phyloP scores from a whole-genome alignment of 2,888 invertebrate species.

The Pheosia gnoma region DNA sequence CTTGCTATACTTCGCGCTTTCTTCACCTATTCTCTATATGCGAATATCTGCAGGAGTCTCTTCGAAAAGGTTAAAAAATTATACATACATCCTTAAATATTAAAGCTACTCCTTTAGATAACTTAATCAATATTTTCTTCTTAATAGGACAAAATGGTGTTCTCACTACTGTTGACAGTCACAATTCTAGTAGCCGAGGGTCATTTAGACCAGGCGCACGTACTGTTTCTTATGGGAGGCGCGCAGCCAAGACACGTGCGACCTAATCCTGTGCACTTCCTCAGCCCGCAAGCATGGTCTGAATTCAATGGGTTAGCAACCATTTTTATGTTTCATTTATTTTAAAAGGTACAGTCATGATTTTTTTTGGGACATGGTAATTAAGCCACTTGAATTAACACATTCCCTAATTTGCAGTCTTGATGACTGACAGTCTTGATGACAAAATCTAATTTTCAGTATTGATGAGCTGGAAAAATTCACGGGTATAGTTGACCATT shows the following conservation, averaged over 20 bases:
- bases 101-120: background rate
- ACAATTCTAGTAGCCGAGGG: slow-evolving; percentile 87
- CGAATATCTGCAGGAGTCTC: slow-evolving; percentile 95
- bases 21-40: slow-evolving; percentile 95
- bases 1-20: slow-evolving; percentile 89
- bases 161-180: slow-evolving; percentile 90
- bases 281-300: slow-evolving; percentile 71
- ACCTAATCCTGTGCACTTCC: slow-evolving; percentile 68
- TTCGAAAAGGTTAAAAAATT: slow-evolving; percentile 90
- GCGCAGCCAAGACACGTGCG: slow-evolving; percentile 78
- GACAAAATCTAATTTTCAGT: slow-evolving; percentile 45
- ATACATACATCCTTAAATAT: background rate
- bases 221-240: slow-evolving; percentile 95
- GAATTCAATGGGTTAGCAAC: slow-evolving; percentile 71
- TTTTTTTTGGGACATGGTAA: too few relatives aligned
- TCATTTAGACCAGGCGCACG: slow-evolving; percentile 86
- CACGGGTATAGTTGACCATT: slow-evolving; percentile 87
- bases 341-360: too few relatives aligned
- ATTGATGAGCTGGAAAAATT: slow-evolving; percentile 74
- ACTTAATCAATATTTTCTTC: background rate
- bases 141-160: slow-evolving; percentile 92
- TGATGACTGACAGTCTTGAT: too few relatives aligned
- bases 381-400: too few relatives aligned
- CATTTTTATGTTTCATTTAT: background rate
- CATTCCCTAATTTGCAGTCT: too few relatives aligned